These are phyloP conservation scores for Dryobotodes eremita DNA, from an alignment of 2,888 invertebrate genomes.

Conservation along the genomic window DNA sequence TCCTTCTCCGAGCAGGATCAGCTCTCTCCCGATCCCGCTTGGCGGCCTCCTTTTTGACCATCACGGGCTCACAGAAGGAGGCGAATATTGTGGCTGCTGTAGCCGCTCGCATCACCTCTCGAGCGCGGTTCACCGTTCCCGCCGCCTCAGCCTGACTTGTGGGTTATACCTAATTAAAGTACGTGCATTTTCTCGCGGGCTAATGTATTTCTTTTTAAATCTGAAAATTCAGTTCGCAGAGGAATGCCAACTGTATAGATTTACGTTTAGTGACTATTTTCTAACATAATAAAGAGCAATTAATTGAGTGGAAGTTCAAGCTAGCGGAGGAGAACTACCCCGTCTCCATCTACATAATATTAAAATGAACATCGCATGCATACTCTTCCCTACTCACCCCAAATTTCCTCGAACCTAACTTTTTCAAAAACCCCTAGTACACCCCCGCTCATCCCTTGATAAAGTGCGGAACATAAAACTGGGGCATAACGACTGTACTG, in stretches of 20 bases:
- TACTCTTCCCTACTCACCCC: not conserved
- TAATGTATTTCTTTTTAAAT: not conserved
- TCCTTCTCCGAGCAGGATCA: too few relatives aligned
- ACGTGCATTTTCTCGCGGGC: not conserved
- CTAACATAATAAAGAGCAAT: not conserved
- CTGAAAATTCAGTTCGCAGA: too few relatives aligned
- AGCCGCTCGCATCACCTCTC: too few relatives aligned
- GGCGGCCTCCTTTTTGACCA: too few relatives aligned
- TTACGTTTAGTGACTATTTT: not conserved
- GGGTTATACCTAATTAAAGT: not conserved
- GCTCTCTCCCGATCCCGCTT: too few relatives aligned
- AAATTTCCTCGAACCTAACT: slow-evolving; percentile 26
- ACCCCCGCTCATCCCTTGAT: slow-evolving; percentile 79
- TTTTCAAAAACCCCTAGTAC: slow-evolving; percentile 64
- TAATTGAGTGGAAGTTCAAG: not conserved
- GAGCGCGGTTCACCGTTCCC: too few relatives aligned
- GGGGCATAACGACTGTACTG: slow-evolving; percentile 84
- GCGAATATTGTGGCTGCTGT: too few relatives aligned
- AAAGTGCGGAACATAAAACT: slow-evolving; percentile 84
- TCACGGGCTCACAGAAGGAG: too few relatives aligned
- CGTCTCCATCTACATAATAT: not conserved
- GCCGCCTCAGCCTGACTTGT: too few relatives aligned
- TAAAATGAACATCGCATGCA: not conserved
- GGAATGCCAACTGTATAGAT: not conserved
- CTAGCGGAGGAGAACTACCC: not conserved